These are phyloP conservation scores for Catocala fraxini DNA, from an alignment of 2,888 invertebrate genomes.

Conservation along the genomic window DNA sequence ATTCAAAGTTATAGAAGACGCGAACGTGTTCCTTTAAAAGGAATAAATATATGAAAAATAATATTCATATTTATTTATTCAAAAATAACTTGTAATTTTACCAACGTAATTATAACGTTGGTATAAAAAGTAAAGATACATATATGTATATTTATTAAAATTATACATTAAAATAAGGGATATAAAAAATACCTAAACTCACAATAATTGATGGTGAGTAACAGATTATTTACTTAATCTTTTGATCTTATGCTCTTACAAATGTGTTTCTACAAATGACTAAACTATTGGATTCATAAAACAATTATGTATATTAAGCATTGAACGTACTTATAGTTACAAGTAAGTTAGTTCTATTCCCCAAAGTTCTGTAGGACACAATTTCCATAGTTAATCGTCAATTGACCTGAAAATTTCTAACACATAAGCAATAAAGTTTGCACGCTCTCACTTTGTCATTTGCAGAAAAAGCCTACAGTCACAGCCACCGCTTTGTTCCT, in stretches of 20 bases:
- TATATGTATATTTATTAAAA: no score
- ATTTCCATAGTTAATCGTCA: slow-evolving; percentile 23
- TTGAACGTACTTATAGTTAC: slow-evolving; percentile 1
- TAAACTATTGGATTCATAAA: background rate
- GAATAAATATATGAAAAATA: no score
- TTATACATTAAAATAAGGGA: no score
- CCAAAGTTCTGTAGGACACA: slow-evolving; percentile 9
- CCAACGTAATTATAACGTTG: no score
- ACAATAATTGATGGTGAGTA: no score
- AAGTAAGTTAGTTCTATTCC: slow-evolving; percentile 3
- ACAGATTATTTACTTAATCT: no score
- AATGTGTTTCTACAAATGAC: background rate
- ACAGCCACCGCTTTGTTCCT: slow-evolving; percentile 47
- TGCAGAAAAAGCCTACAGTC: slow-evolving; percentile 42
- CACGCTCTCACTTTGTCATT: slow-evolving; percentile 33
- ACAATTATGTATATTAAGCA: slow-evolving; percentile 10
- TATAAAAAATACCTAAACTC: no score
- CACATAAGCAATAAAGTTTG: slow-evolving; percentile 19
- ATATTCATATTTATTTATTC: no score
- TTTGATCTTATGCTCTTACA: background rate
- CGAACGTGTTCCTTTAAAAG: no score
- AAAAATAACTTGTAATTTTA: no score
- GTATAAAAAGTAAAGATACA: no score
- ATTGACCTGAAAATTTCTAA: slow-evolving; percentile 19
- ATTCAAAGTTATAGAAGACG: no score